Percentiles rank a stretch among this genome's conserved stretches.
Conservation (phyloP, 2,113 vertebrate genomes). For the Willisornis vidua region DNA sequence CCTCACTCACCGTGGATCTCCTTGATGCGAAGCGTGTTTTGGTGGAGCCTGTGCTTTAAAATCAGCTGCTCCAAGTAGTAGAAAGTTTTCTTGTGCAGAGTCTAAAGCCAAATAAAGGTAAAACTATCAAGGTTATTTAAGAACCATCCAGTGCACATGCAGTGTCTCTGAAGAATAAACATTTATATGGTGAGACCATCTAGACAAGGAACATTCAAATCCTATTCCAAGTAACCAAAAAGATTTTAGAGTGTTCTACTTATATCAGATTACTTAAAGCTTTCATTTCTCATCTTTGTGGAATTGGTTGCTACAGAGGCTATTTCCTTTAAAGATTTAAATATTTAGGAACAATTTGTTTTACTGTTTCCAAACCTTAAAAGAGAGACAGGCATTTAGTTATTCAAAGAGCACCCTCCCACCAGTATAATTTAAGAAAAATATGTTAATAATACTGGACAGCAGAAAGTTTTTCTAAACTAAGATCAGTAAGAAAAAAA, state of each 20-base stretch:
- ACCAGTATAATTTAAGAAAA: not conserved
- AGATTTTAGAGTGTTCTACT: not conserved
- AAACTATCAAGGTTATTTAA: not conserved
- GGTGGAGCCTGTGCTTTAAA: conserved; percentile 93
- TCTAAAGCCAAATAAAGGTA: conserved; percentile 71
- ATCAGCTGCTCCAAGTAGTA: conserved; percentile 97
- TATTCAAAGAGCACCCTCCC: not conserved
- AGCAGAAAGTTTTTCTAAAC: not conserved
- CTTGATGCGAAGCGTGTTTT: conserved; percentile 93
- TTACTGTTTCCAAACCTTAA: not conserved
- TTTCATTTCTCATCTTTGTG: not conserved
- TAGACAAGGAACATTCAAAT: not conserved
- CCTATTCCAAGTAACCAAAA: not conserved
- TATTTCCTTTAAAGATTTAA: not conserved
- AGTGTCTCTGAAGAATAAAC: not conserved
- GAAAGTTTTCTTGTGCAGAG: conserved; percentile 96
- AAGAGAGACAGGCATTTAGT: not conserved
- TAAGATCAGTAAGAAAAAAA: not conserved
- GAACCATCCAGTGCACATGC: not conserved
- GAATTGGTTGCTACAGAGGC: not conserved
- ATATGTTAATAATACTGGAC: not conserved
- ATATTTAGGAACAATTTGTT: not conserved
- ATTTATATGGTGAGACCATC: not conserved
- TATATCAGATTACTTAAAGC: not conserved
- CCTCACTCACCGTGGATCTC: conserved; percentile 89